Base-by-base conservation (phyloP, 2,113 vertebrate genomes). In the Sarotherodon lohbergeri region DNA sequence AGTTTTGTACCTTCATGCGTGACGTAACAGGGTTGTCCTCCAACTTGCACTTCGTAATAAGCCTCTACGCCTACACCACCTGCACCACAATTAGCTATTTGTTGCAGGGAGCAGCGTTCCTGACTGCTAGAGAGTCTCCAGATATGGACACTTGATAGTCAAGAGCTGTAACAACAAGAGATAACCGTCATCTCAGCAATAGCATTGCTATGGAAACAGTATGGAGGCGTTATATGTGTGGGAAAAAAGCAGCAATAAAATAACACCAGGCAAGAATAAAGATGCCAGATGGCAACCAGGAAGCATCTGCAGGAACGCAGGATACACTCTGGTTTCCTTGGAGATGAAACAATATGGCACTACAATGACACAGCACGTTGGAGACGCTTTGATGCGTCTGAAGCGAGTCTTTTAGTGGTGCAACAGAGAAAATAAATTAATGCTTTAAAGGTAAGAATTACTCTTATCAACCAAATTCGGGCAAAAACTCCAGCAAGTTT, bases 171-270 rank as follows among this genome's bases (percentile, higher is more conserved):
- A 92, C 92, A 91, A 88, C 82, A 27, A 90, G 89, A 91, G 91
- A 84, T 88, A 91, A 76, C 71, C 83, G 76, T 90, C 93, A 94
- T 92, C 88, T 88, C 90, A 48, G 90, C 92, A 90, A 94, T 89
- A 91, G 93, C 93, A 95, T 95, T 89, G 93, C 95, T 94, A 96
- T 96, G 94, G 95, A 94, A 96, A 96, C 94, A 46, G 89, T 90
- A 93, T 92, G 94, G 93, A 95, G 94, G 95, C 94, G 94, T 94
- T 93, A 16, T 90, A 90, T 93, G 93, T 92, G 93, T 87, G 93
- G 92, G 87, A 78, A 89, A 63, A 84, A 92, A 88, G 91, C 89
- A 93, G 93, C 91, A 94, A 92, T 93, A 90, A 91, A 89, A 92
- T 86, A 89, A 93, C 89, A 93, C 88, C 84, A 91, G 90, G 89